These are phyloP conservation scores for Anas bahamensis DNA, from an alignment of 2,797 vertebrate species.

Conservation along the genomic window DNA sequence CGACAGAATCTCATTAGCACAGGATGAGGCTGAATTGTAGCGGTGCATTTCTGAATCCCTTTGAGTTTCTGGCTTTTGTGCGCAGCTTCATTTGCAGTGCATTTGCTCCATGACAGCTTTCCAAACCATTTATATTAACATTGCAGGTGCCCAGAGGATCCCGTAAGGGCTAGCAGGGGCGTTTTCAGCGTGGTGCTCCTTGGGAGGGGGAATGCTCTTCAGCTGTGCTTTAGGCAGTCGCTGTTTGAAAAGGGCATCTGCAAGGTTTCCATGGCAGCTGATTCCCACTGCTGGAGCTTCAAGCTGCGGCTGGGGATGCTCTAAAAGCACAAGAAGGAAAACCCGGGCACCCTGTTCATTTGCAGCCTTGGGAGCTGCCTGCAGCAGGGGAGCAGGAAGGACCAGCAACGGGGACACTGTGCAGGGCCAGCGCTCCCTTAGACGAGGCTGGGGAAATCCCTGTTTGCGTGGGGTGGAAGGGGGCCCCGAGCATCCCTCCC, in stretches of 20 bases:
- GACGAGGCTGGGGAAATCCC: accelerated
- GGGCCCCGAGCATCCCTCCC: background rate
- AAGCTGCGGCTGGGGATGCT: slow-evolving; percentile 37
- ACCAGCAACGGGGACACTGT: accelerated
- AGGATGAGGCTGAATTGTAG: background rate
- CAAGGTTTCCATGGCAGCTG: slow-evolving; percentile 76
- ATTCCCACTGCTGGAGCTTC: slow-evolving; percentile 59
- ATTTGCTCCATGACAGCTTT: background rate
- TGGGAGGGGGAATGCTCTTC: background rate
- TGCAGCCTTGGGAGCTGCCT: background rate
- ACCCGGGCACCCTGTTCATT: background rate
- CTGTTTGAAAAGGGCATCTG: slow-evolving; percentile 57
- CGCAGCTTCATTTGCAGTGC: background rate
- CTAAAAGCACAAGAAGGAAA: slow-evolving; percentile 28
- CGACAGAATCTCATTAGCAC: background rate
- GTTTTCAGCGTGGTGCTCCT: slow-evolving; percentile 11
- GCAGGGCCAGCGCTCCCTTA: accelerated
- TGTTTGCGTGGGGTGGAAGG: accelerated
- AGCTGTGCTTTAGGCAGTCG: background rate
- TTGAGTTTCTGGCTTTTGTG: slow-evolving; percentile 13
- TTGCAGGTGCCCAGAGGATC: background rate
- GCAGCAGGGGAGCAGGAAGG: background rate
- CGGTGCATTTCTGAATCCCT: background rate
- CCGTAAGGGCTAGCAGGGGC: background rate
- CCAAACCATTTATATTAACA: background rate